Evolutionary conservation across 2,888 invertebrate genomes (phyloP), one percentile per base, ranked within the genome.

Genomic region (Cantharis rufa): DNA sequence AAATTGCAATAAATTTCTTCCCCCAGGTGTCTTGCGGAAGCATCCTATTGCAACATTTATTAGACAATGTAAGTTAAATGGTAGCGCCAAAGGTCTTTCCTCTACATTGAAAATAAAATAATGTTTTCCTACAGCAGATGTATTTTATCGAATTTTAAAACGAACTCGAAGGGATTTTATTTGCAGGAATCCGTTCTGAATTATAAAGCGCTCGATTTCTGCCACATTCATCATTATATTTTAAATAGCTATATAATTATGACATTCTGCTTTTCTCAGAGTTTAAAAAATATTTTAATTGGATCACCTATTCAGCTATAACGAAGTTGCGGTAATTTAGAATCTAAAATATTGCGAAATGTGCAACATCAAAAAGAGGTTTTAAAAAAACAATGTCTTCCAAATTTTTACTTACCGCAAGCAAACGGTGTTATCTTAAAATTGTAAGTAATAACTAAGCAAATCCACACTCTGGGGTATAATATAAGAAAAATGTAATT

Each of bases 91-190:
- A 48, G 48, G 48, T 48, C 48, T 48, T n/a, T 48, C 9, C 71
- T 63, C 27, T 27, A 63, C 62, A 27, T 63, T 48, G 72, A 72
- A 16, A 72, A 66, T 66, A 66, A 66, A 48, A 64, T 66, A 64
- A 72, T 72, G 68, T 68, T 72, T 72, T 72, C 63, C 48, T 10
- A 66, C 61, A 24, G 48, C 72, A 64, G 66, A 24, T 72, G 72
- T 68, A 48, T 48, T 72, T 72, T 72, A 72, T 72, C 64, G 64
- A 32, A 10, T 48, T 48, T 72, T 68, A 72, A 72, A 68, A 61
- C 61, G 32, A 21, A 68, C 24, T 27, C 72, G 64, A 66, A 66
- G 21, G 64, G 64, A 18, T 66, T 66, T 66, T 24, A 66, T 66
- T 66, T 21, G 64, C 10, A 66, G 64, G 21, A n/a, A 13, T 66